phyloP scores from a whole-genome alignment of 2,888 invertebrate species.

The Erebia palarica region DNA sequence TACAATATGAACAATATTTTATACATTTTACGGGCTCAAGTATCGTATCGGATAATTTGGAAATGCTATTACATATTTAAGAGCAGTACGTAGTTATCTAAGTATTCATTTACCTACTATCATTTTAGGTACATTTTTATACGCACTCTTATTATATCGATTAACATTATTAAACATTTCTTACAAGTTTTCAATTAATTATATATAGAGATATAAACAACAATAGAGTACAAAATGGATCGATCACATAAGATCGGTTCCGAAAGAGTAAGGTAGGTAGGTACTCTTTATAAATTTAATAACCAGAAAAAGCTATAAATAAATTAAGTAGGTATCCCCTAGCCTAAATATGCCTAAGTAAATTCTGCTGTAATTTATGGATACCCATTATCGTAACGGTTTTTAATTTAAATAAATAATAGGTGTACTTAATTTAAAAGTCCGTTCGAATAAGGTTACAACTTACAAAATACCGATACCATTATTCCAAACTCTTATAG shows the following conservation, averaged over 20 bases:
- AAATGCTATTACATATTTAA: background rate
- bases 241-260: slow-evolving; percentile 37
- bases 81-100: background rate
- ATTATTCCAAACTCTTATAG: too few species aligned
- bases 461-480: too few species aligned
- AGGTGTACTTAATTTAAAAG: too few species aligned
- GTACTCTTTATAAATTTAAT: slow-evolving; percentile 7
- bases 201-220: slow-evolving; percentile 41
- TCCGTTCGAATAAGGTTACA: too few species aligned
- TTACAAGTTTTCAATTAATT: slow-evolving; percentile 6
- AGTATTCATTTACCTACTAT: slow-evolving; percentile 24
- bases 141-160: slow-evolving; percentile 52
- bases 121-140: slow-evolving; percentile 59
- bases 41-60: background rate
- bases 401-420: too few species aligned
- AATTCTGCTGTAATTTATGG: too few species aligned
- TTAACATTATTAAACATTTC: slow-evolving; percentile 27
- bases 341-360: too few species aligned
- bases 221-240: slow-evolving; percentile 44
- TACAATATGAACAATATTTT: background rate
- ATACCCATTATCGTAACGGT: too few species aligned
- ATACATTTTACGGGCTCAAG: slow-evolving; percentile 7
- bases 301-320: background rate
- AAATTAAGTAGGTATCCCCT: too few species aligned
- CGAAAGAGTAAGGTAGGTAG: background rate